Conservation (phyloP, 2,113 vertebrate genomes). For the human (Homo sapiens) region GRCh38 chr2:26572001-26572500, state of each 20-base stretch:
- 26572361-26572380: neutral
- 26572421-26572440: neutral
- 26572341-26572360: neutral
- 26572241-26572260: constrained; percentile 12
- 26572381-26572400: neutral
- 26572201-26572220: constrained; percentile 50
- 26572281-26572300: neutral
- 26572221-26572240: constrained; percentile 62
- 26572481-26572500: neutral
- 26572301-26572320: neutral
- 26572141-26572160: neutral
- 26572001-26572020: neutral
- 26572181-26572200: neutral
- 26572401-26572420: neutral
- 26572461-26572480: neutral
- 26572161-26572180: neutral
- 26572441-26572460: neutral
- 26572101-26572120: neutral
- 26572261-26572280: constrained; percentile 55
- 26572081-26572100: neutral
- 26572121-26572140: neutral
- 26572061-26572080: neutral
- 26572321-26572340: neutral
- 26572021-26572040: neutral
- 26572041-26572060: neutral